phyloP scores from a whole-genome alignment of 2,888 invertebrate genomes.

The Drosophila peninsularis region DNA sequence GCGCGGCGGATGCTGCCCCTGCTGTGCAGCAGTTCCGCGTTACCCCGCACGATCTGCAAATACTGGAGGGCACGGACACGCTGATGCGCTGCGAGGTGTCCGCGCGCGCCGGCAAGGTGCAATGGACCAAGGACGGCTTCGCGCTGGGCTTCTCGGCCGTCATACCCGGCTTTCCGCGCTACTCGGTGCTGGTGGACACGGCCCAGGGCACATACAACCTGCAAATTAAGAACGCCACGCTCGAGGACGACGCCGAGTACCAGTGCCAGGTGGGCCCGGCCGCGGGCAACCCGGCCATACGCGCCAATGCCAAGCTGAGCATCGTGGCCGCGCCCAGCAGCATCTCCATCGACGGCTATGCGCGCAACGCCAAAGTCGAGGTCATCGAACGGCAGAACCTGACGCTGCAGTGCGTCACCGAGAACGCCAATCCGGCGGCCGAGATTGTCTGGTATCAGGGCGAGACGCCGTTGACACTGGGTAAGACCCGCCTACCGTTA shows the following conservation, averaged over 20 bases:
- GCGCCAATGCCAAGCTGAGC: constrained; percentile 94
- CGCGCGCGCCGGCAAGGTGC: constrained; percentile 93
- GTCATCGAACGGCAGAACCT: constrained; percentile 82
- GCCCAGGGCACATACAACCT: constrained; percentile 94
- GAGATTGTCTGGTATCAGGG: constrained; percentile 82
- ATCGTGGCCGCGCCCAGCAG: constrained; percentile 85
- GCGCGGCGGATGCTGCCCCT: constrained; percentile 18
- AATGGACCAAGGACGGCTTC: constrained; percentile 98
- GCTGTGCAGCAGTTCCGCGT: constrained; percentile 91
- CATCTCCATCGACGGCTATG: constrained; percentile 82
- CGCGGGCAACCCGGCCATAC: constrained; percentile 91
- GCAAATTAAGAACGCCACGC: constrained; percentile 93
- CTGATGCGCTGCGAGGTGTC: constrained; percentile 93
- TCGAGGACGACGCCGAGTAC: constrained; percentile 97
- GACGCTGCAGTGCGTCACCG: constrained; percentile 81
- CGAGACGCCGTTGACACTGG: constrained; percentile 73
- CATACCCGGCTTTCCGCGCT: constrained; percentile 93
- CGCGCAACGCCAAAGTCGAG: constrained; percentile 82
- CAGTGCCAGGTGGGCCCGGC: constrained; percentile 98
- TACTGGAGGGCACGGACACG: constrained; percentile 93
- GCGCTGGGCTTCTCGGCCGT: constrained; percentile 92
- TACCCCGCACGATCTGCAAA: constrained; percentile 91
- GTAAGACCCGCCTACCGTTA: constrained; percentile 52
- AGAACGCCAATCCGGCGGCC: constrained; percentile 83
- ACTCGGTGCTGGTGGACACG: constrained; percentile 94